Evolutionary conservation across 2,113 vertebrate genomes (phyloP).

Genomic region (Vidua chalybeata): DNA sequence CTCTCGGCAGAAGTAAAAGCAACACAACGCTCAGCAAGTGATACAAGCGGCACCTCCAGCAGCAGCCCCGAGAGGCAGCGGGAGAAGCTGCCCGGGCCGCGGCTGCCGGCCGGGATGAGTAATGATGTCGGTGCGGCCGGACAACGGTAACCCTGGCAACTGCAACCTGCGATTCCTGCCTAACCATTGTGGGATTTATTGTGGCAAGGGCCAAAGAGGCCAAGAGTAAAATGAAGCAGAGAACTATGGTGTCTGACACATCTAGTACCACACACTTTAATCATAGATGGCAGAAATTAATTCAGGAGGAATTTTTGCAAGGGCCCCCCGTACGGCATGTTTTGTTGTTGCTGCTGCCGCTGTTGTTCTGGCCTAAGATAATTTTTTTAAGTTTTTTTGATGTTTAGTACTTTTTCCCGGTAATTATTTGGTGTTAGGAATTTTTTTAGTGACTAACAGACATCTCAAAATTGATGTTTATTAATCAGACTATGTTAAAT

Average conservation of each 20-base stretch:
- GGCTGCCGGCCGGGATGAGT: slow-evolving; percentile 65
- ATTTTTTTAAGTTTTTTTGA: neutral
- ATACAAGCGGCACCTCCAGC: neutral
- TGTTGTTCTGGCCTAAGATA: neutral
- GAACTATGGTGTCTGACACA: slow-evolving; percentile 77
- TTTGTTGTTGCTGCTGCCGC: neutral
- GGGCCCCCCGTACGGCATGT: neutral
- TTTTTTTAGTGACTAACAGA: neutral
- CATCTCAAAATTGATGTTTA: neutral
- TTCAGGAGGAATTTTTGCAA: slow-evolving; percentile 69
- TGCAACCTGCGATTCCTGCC: slow-evolving; percentile 77
- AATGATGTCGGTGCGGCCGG: slow-evolving; percentile 67
- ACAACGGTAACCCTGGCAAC: slow-evolving; percentile 85
- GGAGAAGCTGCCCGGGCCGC: neutral
- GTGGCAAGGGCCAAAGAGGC: slow-evolving; percentile 77
- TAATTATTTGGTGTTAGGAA: neutral
- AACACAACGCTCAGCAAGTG: accelerated
- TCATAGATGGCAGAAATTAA: slow-evolving; percentile 81
- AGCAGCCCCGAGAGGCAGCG: neutral
- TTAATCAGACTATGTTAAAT: neutral
- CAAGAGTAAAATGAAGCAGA: slow-evolving; percentile 75
- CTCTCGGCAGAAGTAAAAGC: neutral
- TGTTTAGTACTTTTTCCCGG: neutral
- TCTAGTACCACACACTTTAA: slow-evolving; percentile 72
- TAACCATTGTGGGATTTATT: slow-evolving; percentile 74